Base-by-base conservation (phyloP, 1,140 invertebrate species). In the Drosophila punjabiensis region DNA sequence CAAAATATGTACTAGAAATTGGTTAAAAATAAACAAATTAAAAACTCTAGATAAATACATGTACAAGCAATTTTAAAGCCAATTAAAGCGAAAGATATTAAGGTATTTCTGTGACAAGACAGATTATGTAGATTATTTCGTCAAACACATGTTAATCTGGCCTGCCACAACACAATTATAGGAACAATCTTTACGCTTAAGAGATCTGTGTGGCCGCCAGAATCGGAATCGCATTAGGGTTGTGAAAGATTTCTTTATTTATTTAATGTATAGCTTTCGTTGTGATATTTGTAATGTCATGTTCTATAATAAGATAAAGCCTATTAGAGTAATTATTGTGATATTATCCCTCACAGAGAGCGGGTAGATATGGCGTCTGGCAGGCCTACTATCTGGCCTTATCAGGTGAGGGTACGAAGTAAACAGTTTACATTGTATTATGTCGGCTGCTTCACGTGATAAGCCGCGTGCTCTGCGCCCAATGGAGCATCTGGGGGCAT, bases 401-500 rank as follows among this genome's bases (percentile, higher is more conserved):
- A 86, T 86, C 82, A 79, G 75, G 55, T 53, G 74, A 37, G 39
- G 32, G 14, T 37, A 65, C 55, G 33, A 32, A 24, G 55, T 69
- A 76, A 86, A 80, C 77, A 58, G 41, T 78, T 61, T 88, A 64
- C 50, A 75, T 81, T 70, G 62, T 66, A 74, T 67, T 69, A 79
- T 47, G 47, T 18, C 63, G 48, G 37, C 30, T 20, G 50, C 37
- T 76, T 65, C 84, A 84, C 84, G 85, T 87, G 84, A 89, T 78
- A 65, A 68, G 67, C 37, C 55, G 62, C 41, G 62, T 73, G 82
- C 76, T 76, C 71, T 41, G 41, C 48, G 18, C 18, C 45, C 55
- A 41, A 69, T 60, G 65, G 41, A 55, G 35, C 52, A 50, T 62
- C 55, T 45, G 74, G 65, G 65, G 76, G 55, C 73, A 76, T 75